phyloP scores from a whole-genome alignment of 1,140 invertebrate species.

The Pseudomyrmex dendroicus region DNA sequence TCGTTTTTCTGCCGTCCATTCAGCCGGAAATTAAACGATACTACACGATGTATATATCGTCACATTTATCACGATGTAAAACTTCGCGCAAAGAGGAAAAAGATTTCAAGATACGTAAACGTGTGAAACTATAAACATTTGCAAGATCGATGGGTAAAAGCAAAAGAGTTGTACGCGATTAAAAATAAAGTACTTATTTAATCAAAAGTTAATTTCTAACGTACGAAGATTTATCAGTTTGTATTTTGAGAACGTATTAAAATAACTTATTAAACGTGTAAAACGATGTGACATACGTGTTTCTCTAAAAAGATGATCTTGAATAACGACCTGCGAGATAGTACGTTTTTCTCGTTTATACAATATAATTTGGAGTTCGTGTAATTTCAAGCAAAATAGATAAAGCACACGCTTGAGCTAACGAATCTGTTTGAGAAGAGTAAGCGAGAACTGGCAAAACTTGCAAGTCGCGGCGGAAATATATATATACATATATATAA shows the following conservation, averaged over 20 bases:
- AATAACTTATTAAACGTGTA: not conserved
- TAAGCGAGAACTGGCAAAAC: not conserved
- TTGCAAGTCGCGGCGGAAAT: not conserved
- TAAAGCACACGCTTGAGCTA: slow-evolving; percentile 2
- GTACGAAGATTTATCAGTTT: too few relatives aligned
- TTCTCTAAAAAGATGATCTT: not conserved
- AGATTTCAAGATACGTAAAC: not conserved
- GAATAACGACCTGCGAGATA: not conserved
- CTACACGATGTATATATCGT: not conserved
- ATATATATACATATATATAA: not conserved
- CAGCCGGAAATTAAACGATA: slow-evolving; percentile 40
- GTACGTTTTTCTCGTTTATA: not conserved
- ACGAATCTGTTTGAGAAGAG: slow-evolving; percentile 37
- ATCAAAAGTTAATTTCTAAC: not conserved
- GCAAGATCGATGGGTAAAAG: not conserved
- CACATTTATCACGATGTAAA: slow-evolving; percentile 32
- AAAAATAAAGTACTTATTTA: slow-evolving; percentile 4
- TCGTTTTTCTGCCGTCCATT: slow-evolving; percentile 16
- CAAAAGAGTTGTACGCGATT: too few relatives aligned
- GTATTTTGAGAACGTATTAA: not conserved
- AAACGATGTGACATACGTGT: not conserved
- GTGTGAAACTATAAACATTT: not conserved
- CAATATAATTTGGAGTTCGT: not conserved
- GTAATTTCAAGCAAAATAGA: slow-evolving; percentile 26
- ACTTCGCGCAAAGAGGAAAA: not conserved